These are phyloP conservation scores for Lochmaea capreae DNA, from an alignment of 2,888 invertebrate genomes.

Conservation along the genomic window DNA sequence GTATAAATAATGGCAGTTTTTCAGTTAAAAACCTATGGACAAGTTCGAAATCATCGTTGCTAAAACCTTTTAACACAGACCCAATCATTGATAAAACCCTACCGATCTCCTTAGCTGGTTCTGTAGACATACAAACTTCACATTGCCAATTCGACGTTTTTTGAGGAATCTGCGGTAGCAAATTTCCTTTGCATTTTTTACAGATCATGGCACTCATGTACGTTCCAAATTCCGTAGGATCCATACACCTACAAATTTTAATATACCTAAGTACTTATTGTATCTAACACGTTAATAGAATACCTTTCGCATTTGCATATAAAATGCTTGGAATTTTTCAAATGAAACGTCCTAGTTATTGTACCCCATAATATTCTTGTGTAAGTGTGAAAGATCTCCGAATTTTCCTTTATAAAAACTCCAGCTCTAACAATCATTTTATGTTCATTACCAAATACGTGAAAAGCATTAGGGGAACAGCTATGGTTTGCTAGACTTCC, in stretches of 20 bases:
- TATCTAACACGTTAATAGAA: no score
- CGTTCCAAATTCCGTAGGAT: conserved; percentile 74
- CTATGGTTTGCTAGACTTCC: conserved; percentile 77
- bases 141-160: conserved; percentile 72
- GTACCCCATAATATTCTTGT: conserved; percentile 78
- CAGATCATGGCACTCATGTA: conserved; percentile 59
- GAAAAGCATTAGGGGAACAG: conserved; percentile 76
- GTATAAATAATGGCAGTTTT: conserved; percentile 69
- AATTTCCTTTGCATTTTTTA: conserved; percentile 67
- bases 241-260: conserved; percentile 68
- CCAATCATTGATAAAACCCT: conserved; percentile 69
- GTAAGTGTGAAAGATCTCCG: conserved; percentile 76
- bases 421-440: conserved; percentile 73
- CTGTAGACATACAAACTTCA: conserved; percentile 64
- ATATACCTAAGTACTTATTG: background rate
- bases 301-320: conserved; percentile 70
- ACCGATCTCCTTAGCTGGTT: conserved; percentile 67
- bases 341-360: conserved; percentile 71
- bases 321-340: conserved; percentile 77
- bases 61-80: conserved; percentile 68
- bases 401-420: conserved; percentile 70
- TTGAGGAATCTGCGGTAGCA: conserved; percentile 70
- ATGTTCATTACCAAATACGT: conserved; percentile 70
- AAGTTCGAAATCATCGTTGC: conserved; percentile 68
- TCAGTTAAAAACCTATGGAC: conserved; percentile 70